These are phyloP conservation scores for Idaea straminata DNA, from an alignment of 2,888 invertebrate species.

Conservation along the genomic window DNA sequence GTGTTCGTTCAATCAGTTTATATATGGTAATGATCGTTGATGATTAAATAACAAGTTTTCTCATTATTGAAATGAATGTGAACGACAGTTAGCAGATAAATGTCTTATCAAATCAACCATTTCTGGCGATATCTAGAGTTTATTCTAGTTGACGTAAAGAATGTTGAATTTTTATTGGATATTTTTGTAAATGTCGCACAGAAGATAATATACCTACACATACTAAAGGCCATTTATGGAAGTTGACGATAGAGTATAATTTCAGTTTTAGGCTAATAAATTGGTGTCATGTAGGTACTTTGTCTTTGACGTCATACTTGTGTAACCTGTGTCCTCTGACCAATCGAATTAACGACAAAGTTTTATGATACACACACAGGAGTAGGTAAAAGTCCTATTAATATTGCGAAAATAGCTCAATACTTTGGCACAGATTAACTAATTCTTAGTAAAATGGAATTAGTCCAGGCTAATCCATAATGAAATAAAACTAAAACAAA, in stretches of 20 bases:
- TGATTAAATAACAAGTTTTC: constrained; percentile 23
- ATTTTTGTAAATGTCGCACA: not conserved
- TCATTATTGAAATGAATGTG: constrained; percentile 17
- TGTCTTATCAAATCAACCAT: not conserved
- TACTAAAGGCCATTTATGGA: not conserved
- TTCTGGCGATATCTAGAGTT: not conserved
- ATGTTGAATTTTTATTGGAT: not conserved
- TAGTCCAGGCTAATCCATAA: no score
- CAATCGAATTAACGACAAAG: not conserved
- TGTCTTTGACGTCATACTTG: not conserved
- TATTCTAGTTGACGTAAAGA: not conserved
- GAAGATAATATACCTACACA: not conserved
- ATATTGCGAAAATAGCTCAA: not conserved
- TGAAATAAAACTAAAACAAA: no score
- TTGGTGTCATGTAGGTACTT: not conserved
- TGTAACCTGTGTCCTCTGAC: not conserved
- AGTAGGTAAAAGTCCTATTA: not conserved
- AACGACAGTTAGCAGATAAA: constrained; percentile 17
- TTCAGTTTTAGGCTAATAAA: not conserved
- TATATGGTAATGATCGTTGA: constrained; percentile 10
- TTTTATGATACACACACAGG: not conserved
- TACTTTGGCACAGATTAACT: not conserved
- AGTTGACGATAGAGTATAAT: not conserved
- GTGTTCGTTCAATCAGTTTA: constrained; percentile 4
- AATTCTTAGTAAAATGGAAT: no score